phyloP scores from a whole-genome alignment of 1,140 invertebrate genomes.

The Pantala flavescens region DNA sequence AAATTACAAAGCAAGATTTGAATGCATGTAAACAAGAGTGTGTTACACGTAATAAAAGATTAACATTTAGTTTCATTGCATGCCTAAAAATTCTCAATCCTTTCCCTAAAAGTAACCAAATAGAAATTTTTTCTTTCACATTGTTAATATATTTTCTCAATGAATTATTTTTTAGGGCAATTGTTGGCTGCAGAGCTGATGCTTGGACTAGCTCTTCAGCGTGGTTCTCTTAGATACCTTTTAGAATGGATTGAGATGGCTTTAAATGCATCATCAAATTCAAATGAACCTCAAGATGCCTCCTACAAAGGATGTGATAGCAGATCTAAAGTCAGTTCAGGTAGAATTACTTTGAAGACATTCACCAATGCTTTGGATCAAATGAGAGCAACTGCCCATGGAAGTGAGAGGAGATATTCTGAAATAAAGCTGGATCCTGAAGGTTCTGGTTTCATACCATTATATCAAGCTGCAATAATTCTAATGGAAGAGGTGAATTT shows the following conservation, averaged over 20 bases:
- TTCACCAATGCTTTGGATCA: conserved; percentile 15
- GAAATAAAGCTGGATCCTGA: conserved; percentile 21
- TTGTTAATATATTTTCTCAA: conserved; percentile 19
- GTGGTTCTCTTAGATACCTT: conserved; percentile 50
- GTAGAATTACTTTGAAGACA: background rate
- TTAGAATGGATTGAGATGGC: conserved; percentile 56
- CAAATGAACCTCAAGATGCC: background rate
- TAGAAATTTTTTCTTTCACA: background rate
- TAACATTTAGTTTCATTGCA: too few species aligned
- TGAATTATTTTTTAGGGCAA: conserved; percentile 30
- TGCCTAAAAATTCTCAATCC: too few species aligned
- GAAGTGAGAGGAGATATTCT: conserved; percentile 23
- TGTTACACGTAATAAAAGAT: too few species aligned
- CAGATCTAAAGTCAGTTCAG: background rate
- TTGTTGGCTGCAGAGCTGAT: conserved; percentile 45
- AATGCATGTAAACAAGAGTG: too few species aligned
- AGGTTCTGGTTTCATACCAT: conserved; percentile 29
- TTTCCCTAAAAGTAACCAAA: too few species aligned
- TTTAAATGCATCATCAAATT: conserved; percentile 30
- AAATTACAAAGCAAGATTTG: too few species aligned
- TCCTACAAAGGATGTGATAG: background rate
- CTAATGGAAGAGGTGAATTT: conserved; percentile 42
- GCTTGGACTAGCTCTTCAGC: conserved; percentile 45
- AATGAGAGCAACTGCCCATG: conserved; percentile 11
- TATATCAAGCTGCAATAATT: conserved; percentile 43